These are phyloP conservation scores for Emydura subglobosa DNA, from an alignment of 2,113 vertebrate species.

Conservation along the genomic window DNA sequence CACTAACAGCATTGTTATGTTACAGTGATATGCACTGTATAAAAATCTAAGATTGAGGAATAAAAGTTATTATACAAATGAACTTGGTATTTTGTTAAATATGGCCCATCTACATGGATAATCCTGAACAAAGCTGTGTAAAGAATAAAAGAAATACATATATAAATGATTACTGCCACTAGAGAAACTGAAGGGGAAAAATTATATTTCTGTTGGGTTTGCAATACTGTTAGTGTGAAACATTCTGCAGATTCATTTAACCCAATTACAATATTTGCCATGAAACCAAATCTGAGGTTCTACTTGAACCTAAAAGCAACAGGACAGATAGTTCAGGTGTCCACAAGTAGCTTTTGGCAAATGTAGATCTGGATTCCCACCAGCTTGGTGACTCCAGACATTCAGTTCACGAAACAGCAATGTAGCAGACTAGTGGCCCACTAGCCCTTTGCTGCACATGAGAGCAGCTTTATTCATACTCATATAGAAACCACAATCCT, in stretches of 20 bases:
- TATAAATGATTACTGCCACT: background rate
- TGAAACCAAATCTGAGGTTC: background rate
- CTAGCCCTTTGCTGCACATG: constrained; percentile 6
- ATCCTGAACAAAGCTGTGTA: background rate
- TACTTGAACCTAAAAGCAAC: background rate
- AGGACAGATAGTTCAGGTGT: background rate
- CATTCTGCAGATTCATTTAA: background rate
- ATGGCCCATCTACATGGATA: background rate
- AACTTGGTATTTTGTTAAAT: background rate
- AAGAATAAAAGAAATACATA: background rate
- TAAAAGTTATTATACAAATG: background rate
- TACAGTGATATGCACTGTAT: background rate
- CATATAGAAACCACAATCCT: constrained; percentile 26
- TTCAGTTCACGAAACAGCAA: background rate
- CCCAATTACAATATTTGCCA: background rate
- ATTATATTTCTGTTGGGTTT: background rate
- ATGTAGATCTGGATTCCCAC: background rate
- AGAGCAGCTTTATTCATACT: constrained; percentile 11
- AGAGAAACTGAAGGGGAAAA: background rate
- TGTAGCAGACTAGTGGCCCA: constrained; percentile 6
- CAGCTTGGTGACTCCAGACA: constrained; percentile 6
- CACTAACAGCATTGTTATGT: background rate
- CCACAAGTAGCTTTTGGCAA: background rate
- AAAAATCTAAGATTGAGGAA: background rate
- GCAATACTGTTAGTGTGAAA: background rate